These are phyloP conservation scores for Drosophila quasianomalipes DNA, from an alignment of 2,888 invertebrate genomes.

Conservation along the genomic window DNA sequence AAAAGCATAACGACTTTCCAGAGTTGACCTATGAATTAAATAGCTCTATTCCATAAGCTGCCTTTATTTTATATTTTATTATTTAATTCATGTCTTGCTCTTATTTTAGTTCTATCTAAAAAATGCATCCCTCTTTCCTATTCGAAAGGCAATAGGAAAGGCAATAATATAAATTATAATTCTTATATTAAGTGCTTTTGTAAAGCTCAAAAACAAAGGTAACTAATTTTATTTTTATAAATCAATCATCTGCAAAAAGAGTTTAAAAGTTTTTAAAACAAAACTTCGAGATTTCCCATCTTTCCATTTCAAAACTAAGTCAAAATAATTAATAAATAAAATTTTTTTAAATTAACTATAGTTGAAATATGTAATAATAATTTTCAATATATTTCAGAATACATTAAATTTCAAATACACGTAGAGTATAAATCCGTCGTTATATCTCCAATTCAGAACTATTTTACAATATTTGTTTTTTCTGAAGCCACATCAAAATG, in stretches of 20 bases:
- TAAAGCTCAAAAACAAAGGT: background rate
- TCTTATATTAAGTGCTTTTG: background rate
- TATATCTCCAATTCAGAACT: background rate
- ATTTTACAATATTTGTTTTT: background rate
- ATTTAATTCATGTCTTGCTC: background rate
- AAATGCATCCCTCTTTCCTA: background rate
- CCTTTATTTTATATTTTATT: slow-evolving; percentile 7
- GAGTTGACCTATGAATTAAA: slow-evolving; percentile 30
- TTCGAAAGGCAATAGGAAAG: background rate
- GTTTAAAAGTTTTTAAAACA: background rate
- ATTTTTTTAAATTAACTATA: background rate
- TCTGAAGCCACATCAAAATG: slow-evolving; percentile 62
- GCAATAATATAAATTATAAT: background rate
- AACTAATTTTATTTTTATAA: background rate
- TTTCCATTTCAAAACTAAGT: background rate
- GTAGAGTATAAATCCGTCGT: slow-evolving; percentile 3
- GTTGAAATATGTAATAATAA: background rate
- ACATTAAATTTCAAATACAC: background rate
- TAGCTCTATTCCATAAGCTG: background rate
- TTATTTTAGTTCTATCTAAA: background rate
- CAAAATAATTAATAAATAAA: background rate
- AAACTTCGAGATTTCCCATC: background rate
- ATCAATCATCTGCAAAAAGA: background rate
- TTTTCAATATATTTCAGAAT: background rate
- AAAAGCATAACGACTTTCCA: slow-evolving; percentile 21